A percentile compares a stretch with the other conserved stretches of the same genome.
phyloP scores from a whole-genome alignment of 2,888 invertebrate genomes.

The Pocota personata region DNA sequence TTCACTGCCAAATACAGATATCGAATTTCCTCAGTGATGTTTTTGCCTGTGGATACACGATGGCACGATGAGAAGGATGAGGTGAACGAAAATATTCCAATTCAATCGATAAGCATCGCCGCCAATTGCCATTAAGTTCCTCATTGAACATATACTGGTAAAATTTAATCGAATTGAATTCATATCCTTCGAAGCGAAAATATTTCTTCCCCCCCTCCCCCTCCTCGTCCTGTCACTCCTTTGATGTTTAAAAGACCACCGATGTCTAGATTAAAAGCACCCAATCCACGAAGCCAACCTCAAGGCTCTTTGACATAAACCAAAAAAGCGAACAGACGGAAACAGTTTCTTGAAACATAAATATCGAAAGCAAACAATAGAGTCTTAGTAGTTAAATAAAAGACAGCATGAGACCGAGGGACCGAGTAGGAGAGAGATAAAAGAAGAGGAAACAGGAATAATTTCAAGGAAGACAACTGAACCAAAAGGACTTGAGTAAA shows the following conservation, averaged over 20 bases:
- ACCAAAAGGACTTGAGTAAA: conserved; percentile 60
- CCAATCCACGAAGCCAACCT: not conserved
- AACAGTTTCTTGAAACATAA: conserved; percentile 47
- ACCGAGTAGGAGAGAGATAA: not conserved
- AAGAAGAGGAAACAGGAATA: conserved; percentile 30
- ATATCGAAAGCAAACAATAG: conserved; percentile 63
- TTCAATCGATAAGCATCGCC: conserved; percentile 69
- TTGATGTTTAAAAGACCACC: conserved; percentile 15
- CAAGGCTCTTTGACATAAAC: conserved; percentile 17
- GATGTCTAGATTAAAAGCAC: conserved; percentile 29
- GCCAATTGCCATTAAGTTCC: conserved; percentile 67
- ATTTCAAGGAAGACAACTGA: conserved; percentile 56
- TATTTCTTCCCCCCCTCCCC: conserved; percentile 1
- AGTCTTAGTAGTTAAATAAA: conserved; percentile 55
- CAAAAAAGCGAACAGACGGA: conserved; percentile 55
- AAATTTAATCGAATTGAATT: conserved; percentile 66
- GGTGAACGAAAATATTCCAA: conserved; percentile 53
- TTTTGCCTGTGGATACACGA: not conserved
- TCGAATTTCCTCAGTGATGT: conserved; percentile 24
- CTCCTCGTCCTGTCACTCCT: not conserved
- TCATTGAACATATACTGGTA: conserved; percentile 41
- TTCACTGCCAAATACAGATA: conserved; percentile 28
- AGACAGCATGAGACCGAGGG: conserved; percentile 15
- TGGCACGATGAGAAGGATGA: not conserved
- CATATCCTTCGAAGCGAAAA: conserved; percentile 55